These are phyloP conservation scores for Cheilosia pagana DNA, from an alignment of 2,888 invertebrate genomes.

Conservation along the genomic window DNA sequence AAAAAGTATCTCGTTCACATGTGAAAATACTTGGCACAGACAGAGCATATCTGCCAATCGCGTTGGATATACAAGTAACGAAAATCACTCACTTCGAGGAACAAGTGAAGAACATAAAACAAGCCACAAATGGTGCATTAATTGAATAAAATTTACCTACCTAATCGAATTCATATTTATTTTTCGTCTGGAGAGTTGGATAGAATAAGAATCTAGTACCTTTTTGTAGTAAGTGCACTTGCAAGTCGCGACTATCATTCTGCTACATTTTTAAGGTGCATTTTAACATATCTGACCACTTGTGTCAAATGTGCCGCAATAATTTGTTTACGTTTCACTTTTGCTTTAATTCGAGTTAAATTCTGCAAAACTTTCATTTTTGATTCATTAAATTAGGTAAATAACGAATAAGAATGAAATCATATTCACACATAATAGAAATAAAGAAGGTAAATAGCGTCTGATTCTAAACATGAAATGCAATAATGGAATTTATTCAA, in stretches of 20 bases:
- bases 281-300: too few species aligned
- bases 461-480: neutral
- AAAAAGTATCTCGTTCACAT: constrained; percentile 25
- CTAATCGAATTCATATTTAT: too few species aligned
- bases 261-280: too few species aligned
- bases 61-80: constrained; percentile 41
- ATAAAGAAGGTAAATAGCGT: constrained; percentile 44
- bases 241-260: too few species aligned
- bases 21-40: constrained; percentile 52
- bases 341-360: constrained; percentile 13
- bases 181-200: too few species aligned
- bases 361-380: constrained; percentile 6
- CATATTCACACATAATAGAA: constrained; percentile 58
- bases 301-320: constrained; percentile 52
- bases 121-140: neutral
- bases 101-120: neutral
- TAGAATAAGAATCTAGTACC: too few species aligned
- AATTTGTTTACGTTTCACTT: constrained; percentile 69
- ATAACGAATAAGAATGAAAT: constrained; percentile 37
- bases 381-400: neutral
- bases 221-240: too few species aligned
- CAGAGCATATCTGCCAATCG: constrained; percentile 47
- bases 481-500: neutral
- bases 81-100: constrained; percentile 44
- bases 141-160: too few species aligned